phyloP scores from a whole-genome alignment of 2,797 vertebrate species.

The Spinus olivaceus region DNA sequence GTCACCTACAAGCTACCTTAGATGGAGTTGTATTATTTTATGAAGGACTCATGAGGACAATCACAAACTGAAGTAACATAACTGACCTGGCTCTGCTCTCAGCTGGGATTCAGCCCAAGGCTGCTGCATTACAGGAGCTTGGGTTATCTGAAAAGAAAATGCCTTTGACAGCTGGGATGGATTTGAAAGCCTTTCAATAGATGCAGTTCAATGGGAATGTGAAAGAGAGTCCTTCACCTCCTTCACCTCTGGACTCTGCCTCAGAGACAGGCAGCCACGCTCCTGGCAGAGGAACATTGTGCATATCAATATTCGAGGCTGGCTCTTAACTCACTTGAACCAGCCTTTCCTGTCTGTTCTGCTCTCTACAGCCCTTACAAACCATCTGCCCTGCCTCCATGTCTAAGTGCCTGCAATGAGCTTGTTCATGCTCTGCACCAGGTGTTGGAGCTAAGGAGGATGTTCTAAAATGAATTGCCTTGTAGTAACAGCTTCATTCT shows the following conservation, averaged over 20 bases:
- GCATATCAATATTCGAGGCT: neutral
- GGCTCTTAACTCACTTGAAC: neutral
- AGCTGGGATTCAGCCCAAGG: neutral
- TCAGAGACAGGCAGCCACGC: neutral
- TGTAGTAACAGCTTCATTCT: neutral
- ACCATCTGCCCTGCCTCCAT: neutral
- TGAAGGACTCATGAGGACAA: neutral
- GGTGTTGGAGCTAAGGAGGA: neutral
- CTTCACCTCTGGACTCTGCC: neutral
- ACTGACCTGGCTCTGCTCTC: neutral
- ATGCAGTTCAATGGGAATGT: neutral
- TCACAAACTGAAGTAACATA: neutral
- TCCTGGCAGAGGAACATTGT: neutral
- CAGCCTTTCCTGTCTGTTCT: neutral
- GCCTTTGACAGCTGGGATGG: neutral
- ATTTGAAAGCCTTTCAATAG: neutral
- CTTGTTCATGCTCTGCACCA: neutral
- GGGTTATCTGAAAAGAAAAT: neutral
- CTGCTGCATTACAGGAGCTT: neutral
- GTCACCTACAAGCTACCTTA: neutral
- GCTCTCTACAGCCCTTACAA: neutral
- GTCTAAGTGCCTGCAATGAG: neutral
- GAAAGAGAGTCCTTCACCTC: neutral
- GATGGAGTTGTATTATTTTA: neutral
- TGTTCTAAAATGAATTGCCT: neutral